These are phyloP conservation scores for Paracyclopina nana DNA, from an alignment of 1,140 invertebrate genomes.

Conservation along the genomic window DNA sequence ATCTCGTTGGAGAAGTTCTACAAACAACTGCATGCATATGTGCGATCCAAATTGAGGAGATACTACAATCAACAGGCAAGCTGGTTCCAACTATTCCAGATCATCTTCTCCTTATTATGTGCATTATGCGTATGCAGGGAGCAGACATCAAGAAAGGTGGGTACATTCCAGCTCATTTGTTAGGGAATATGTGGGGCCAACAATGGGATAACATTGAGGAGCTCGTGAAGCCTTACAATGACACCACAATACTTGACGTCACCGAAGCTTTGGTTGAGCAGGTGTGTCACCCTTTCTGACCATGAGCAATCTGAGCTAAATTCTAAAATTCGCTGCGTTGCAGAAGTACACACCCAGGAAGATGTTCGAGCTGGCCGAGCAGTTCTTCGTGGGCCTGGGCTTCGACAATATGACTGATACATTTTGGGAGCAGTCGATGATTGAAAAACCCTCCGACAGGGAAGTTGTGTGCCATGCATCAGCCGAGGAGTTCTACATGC, in stretches of 20 bases:
- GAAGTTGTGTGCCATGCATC: conserved; percentile 61
- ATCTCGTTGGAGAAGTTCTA: no score
- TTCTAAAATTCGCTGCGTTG: no score
- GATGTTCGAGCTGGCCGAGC: conserved; percentile 46
- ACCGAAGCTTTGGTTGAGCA: conserved; percentile 31
- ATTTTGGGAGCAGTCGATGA: conserved; percentile 45
- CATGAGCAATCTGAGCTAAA: no score
- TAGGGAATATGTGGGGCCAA: conserved; percentile 78
- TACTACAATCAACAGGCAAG: no score
- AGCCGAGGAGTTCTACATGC: conserved; percentile 83
- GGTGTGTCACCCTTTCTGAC: no score
- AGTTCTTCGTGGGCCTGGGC: conserved; percentile 20
- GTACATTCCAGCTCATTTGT: conserved; percentile 74
- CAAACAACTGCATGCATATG: no score
- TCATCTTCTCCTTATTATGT: no score
- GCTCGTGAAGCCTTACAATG: no score
- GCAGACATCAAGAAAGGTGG: no score
- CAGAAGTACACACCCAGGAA: conserved; percentile 52
- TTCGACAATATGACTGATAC: conserved; percentile 22
- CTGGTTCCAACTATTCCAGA: no score
- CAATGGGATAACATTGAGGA: conserved; percentile 58
- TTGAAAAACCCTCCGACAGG: conserved; percentile 43
- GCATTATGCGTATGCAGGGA: no score
- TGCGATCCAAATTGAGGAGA: no score
- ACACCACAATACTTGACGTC: conserved; percentile 63